Evolutionary conservation across 2,797 vertebrate genomes (phyloP).

Genomic region (Enteromius thamalakanensis): DNA sequence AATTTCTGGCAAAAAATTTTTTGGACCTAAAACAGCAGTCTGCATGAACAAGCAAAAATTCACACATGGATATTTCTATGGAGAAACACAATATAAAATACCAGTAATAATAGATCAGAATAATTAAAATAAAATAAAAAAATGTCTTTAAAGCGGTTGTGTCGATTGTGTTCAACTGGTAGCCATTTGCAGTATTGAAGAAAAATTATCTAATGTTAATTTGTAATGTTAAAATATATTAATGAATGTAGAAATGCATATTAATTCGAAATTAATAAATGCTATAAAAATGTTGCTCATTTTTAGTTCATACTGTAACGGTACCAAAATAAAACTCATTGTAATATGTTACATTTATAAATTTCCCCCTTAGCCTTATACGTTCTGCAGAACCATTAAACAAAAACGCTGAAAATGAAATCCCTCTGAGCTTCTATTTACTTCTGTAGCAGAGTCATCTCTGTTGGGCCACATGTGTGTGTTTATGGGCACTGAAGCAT

Average conservation of each 20-base stretch:
- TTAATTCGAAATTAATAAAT: neutral
- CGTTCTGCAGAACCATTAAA: neutral
- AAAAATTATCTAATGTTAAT: neutral
- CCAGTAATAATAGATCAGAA: neutral
- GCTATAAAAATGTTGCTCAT: neutral
- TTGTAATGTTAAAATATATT: neutral
- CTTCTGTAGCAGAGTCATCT: constrained; percentile 14
- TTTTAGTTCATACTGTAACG: neutral
- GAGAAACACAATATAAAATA: neutral
- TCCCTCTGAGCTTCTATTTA: constrained; percentile 3
- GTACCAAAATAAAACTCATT: neutral
- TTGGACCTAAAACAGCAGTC: neutral
- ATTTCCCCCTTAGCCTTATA: neutral
- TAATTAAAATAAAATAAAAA: neutral
- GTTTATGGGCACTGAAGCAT: constrained; percentile 61
- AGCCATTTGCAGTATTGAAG: neutral
- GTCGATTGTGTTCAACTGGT: neutral
- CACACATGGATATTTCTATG: neutral
- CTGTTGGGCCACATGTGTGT: constrained; percentile 53
- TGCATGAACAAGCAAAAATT: neutral
- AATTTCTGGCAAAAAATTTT: neutral
- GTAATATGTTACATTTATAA: neutral
- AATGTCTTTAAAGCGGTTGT: neutral
- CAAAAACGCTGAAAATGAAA: neutral
- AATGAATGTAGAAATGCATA: neutral